Conservation (phyloP, 2,888 invertebrate genomes). For the Plagiodera versicolora region DNA sequence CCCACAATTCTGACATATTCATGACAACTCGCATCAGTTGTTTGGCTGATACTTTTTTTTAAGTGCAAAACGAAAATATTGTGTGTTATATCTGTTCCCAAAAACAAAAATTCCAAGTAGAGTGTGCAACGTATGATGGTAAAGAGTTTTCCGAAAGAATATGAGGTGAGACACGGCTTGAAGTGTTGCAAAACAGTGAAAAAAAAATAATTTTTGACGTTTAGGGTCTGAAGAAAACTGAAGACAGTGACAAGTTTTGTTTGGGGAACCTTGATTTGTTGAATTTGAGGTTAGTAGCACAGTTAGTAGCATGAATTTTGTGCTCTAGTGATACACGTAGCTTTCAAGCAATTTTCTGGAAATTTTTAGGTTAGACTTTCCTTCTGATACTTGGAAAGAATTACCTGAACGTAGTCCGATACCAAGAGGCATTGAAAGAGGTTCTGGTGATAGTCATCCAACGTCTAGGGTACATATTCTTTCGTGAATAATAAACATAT, state of each 20-base stretch:
- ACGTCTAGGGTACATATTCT: conserved; percentile 20
- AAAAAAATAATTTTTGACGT: conserved; percentile 33
- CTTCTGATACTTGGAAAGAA: conserved; percentile 24
- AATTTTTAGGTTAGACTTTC: conserved; percentile 31
- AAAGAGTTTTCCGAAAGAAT: conserved; percentile 42
- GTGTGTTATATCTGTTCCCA: conserved; percentile 14
- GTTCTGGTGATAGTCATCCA: conserved; percentile 31
- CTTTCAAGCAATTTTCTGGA: background rate
- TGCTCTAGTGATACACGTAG: too few species aligned
- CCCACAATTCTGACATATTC: conserved; percentile 33
- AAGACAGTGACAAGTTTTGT: conserved; percentile 45
- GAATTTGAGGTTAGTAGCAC: conserved; percentile 48
- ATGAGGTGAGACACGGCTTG: conserved; percentile 37
- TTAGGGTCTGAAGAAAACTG: conserved; percentile 42
- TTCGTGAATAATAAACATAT: background rate
- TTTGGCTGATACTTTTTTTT: conserved; percentile 42
- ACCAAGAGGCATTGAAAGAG: conserved; percentile 25
- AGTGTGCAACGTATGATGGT: conserved; percentile 45
- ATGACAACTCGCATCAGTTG: conserved; percentile 47
- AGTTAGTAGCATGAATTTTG: too few species aligned
- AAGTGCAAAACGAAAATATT: conserved; percentile 31
- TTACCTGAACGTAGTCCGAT: conserved; percentile 21
- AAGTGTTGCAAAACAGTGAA: conserved; percentile 13
- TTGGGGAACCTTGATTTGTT: conserved; percentile 50
- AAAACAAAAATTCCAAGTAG: conserved; percentile 25